These are phyloP conservation scores for Cephus spinipes DNA, from an alignment of 2,888 invertebrate genomes.

Conservation along the genomic window DNA sequence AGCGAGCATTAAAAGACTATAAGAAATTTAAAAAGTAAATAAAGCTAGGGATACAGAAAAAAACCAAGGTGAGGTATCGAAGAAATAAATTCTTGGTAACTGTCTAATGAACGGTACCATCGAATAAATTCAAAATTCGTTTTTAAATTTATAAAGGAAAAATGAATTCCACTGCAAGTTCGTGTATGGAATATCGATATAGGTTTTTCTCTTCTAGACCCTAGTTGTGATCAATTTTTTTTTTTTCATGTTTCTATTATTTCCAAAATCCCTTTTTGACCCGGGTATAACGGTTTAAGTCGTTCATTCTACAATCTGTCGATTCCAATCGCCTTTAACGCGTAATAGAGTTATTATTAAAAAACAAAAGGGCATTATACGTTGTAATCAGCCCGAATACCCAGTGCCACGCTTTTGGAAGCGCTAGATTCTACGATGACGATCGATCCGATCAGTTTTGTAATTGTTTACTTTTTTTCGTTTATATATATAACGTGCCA, in stretches of 20 bases:
- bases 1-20: background rate
- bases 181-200: background rate
- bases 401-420: constrained; percentile 46
- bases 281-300: background rate
- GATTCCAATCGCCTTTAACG: background rate
- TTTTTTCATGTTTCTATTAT: background rate
- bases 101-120: background rate
- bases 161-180: background rate
- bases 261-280: background rate
- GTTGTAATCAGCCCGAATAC: constrained; percentile 53
- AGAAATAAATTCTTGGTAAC: background rate
- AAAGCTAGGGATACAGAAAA: background rate
- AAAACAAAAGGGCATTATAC: constrained; percentile 56
- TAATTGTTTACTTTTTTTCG: background rate
- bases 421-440: constrained; percentile 24
- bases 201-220: background rate
- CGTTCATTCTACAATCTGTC: background rate
- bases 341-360: constrained; percentile 38
- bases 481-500: background rate
- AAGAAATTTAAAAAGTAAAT: background rate
- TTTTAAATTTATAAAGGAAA: background rate
- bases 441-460: background rate
- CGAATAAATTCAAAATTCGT: background rate
- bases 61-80: background rate
- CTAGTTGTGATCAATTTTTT: background rate